These are phyloP conservation scores for Petrocephalus sullivani DNA, from an alignment of 2,797 vertebrate species.

Conservation along the genomic window DNA sequence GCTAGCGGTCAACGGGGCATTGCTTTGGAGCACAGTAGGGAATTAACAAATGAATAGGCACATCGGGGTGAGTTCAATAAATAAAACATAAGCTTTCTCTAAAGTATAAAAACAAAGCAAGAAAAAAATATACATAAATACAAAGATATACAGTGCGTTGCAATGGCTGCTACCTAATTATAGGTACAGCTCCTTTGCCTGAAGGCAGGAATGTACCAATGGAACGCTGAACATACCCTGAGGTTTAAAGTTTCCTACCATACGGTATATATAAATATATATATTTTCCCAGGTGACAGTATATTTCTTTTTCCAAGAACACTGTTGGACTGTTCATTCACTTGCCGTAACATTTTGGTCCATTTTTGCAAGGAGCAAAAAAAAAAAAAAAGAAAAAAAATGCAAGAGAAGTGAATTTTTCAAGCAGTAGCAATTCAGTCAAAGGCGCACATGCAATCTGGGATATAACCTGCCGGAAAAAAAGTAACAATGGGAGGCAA, in stretches of 20 bases:
- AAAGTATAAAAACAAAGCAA: not conserved
- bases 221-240: not conserved
- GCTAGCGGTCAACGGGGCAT: not conserved
- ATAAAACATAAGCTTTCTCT: not conserved
- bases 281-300: not conserved
- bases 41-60: not conserved
- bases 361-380: conserved; percentile 3
- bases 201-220: not conserved
- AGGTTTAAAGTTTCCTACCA: not conserved
- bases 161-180: not conserved
- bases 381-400: not conserved
- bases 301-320: conserved; percentile 3
- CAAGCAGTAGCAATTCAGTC: not conserved
- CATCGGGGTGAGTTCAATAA: not conserved
- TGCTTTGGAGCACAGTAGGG: not conserved
- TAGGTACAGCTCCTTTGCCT: not conserved
- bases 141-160: not conserved
- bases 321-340: not conserved
- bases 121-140: not conserved
- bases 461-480: not conserved
- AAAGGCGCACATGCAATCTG: not conserved
- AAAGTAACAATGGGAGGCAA: conserved; percentile 5
- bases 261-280: conserved; percentile 15
- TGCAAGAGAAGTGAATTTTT: conserved; percentile 11
- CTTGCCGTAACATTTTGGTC: not conserved